Base-by-base conservation (phyloP, 1,140 invertebrate species). In the Lasioglossum baleicum region DNA sequence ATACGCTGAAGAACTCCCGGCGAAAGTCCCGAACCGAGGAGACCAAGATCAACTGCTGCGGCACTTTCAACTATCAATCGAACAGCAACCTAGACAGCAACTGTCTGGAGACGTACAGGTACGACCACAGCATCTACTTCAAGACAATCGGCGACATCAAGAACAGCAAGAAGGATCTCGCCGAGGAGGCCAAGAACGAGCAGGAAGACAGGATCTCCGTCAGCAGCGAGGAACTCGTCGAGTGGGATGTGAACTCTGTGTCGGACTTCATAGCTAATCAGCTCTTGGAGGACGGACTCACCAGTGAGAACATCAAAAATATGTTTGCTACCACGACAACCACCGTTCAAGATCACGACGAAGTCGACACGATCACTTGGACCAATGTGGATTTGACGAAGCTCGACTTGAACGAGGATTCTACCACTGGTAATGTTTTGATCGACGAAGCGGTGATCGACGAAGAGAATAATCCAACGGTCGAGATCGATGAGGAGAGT, bases 51-150 rank as follows among this genome's bases (percentile, higher is more conserved):
- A 91, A 92, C 63, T 91, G 90, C 67, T 91, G 90, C 58, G 87
- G 90, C 0, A 88, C 81, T 0, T 88, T 83, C 26, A 90, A 91
- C 66, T 93, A 93, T 22, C 90, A 92, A 56, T 92, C 92, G 2
- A 92, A 90, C 74, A 88, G 75, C 7, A 87, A 90, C 58, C 72
- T 93, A 40, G 92, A 93, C 20, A 92, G 84, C 56, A 88, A 80
- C 7, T 93, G 92, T 40, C 73, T 93, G 53, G 90, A 93, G 70
- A 89, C 80, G 3, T 93, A 92, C 44, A 88, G 90, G 17, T 91
- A 92, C 71, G 92, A 93, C 58, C 92, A 93, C 66, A 93, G 92
- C 51, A 93, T 93, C 61, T 93, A 93, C 44, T 93, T 93, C 69
- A 92, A 93, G 80, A 93, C 91, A 0, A 88, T 93, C 13, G 92